phyloP scores from a whole-genome alignment of 2,888 invertebrate species.

The Deroplatys truncata region DNA sequence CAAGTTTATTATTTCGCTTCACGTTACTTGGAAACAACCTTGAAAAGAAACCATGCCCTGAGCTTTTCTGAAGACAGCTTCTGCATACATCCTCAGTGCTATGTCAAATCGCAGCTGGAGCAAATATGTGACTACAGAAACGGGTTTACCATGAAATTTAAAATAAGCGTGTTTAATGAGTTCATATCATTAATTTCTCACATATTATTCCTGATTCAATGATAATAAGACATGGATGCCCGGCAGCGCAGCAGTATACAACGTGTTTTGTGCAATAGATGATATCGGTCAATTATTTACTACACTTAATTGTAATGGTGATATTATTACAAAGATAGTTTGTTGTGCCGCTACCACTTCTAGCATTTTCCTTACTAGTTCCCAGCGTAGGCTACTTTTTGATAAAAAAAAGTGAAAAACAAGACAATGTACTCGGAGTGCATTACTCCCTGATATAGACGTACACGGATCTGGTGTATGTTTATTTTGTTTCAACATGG shows the following conservation, averaged over 20 bases:
- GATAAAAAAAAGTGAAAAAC: background rate
- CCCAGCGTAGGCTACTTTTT: background rate
- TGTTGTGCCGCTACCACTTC: background rate
- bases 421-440: background rate
- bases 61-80: background rate
- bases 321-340: background rate
- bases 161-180: background rate
- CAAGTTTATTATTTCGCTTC: too few species aligned
- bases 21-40: too few species aligned
- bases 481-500: too few species aligned
- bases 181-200: background rate
- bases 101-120: background rate
- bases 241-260: background rate
- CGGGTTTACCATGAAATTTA: background rate
- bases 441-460: background rate
- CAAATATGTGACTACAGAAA: background rate
- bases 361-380: background rate
- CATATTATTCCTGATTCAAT: background rate
- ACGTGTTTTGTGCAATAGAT: background rate
- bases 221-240: background rate
- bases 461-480: background rate
- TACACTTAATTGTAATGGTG: background rate
- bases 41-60: background rate
- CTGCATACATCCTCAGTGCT: background rate
- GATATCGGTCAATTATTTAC: background rate